Evolutionary conservation across 2,888 invertebrate genomes (phyloP).

Genomic region (Torymus auratus): DNA sequence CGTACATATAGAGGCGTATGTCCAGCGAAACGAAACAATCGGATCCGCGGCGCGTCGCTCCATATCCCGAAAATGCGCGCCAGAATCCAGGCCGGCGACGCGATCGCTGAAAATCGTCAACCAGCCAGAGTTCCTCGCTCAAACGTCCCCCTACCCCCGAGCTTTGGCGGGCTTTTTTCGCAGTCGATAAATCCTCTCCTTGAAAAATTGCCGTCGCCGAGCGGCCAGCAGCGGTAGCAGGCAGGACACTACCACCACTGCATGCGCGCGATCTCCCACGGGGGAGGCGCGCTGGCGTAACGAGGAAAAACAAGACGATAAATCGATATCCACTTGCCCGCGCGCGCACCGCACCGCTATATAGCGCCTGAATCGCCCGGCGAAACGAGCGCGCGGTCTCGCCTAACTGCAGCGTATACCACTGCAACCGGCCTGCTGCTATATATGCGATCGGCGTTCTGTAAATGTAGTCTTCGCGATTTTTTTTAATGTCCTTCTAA

Average conservation of each 20-base stretch:
- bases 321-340: constrained; percentile 42
- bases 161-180: constrained; percentile 36
- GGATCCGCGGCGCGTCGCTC: constrained; percentile 11
- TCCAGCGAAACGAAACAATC: constrained; percentile 27
- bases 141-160: not conserved
- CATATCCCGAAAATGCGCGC: too few species aligned
- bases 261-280: constrained; percentile 11
- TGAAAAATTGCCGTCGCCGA: constrained; percentile 50
- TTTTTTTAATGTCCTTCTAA: too few species aligned
- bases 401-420: too few species aligned
- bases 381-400: constrained; percentile 10
- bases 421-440: too few species aligned
- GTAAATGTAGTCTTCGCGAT: too few species aligned
- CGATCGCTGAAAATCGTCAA: constrained; percentile 27
- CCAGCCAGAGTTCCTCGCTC: constrained; percentile 25
- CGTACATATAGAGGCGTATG: not conserved
- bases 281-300: not conserved
- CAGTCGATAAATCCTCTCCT: constrained; percentile 55
- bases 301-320: constrained; percentile 53
- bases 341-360: not conserved
- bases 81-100: not conserved
- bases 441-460: too few species aligned
- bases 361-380: constrained; percentile 1
- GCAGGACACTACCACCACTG: too few species aligned
- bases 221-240: not conserved